phyloP scores from a whole-genome alignment of 2,888 invertebrate genomes.

The Tineola bisselliella region DNA sequence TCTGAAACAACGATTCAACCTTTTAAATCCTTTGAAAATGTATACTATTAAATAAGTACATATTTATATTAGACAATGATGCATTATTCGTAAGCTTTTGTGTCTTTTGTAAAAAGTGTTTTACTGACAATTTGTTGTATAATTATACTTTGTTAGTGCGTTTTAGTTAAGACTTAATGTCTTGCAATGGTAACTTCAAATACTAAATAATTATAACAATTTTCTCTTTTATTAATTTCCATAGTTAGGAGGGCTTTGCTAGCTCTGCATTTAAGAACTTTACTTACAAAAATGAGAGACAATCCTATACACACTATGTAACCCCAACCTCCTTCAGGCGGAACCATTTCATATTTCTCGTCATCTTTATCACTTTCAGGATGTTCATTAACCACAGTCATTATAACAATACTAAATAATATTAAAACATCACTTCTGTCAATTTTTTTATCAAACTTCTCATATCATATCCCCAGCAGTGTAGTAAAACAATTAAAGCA shows the following conservation, averaged over 20 bases:
- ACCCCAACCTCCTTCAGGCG: constrained; percentile 80
- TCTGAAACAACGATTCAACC: constrained; percentile 33
- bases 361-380: constrained; percentile 1
- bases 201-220: too few relatives aligned
- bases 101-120: too few relatives aligned
- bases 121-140: too few relatives aligned
- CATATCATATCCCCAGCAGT: not conserved
- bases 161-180: too few relatives aligned
- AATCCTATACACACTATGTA: constrained; percentile 73
- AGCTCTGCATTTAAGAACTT: not conserved
- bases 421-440: not conserved
- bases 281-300: constrained; percentile 74
- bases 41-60: too few relatives aligned
- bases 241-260: not conserved
- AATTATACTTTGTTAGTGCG: too few relatives aligned
- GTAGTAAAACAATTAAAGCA: not conserved
- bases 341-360: constrained; percentile 49
- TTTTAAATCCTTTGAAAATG: too few relatives aligned
- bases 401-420: not conserved
- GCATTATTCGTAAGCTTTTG: too few relatives aligned
- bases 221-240: too few relatives aligned
- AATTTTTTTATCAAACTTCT: not conserved
- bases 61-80: too few relatives aligned
- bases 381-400: not conserved
- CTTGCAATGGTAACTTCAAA: too few relatives aligned